Evolutionary conservation across 2,113 vertebrate species (phyloP).

Genomic region (Physeter macrocephalus): DNA sequence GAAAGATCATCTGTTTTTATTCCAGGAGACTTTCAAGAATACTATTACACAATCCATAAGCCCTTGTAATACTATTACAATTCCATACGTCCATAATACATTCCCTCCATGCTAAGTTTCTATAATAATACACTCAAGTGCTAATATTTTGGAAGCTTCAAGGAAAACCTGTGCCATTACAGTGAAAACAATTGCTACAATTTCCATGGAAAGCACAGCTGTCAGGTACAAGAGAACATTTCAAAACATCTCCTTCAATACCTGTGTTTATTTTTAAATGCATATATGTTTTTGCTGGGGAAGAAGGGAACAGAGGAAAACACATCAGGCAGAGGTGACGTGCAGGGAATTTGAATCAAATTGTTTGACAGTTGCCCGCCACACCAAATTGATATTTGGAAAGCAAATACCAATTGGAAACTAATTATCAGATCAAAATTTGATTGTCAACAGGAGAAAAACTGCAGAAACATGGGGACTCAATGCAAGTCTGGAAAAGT

Average conservation of each 20-base stretch:
- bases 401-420: not conserved
- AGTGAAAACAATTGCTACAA: not conserved
- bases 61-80: not conserved
- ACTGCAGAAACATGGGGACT: not conserved
- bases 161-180: not conserved
- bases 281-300: conserved; percentile 3
- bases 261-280: conserved; percentile 53
- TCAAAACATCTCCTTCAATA: not conserved
- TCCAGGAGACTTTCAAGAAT: not conserved
- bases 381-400: not conserved
- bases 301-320: not conserved
- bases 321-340: not conserved
- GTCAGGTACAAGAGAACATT: not conserved
- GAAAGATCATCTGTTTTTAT: conserved; percentile 31
- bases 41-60: not conserved
- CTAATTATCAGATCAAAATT: not conserved
- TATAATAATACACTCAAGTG: not conserved
- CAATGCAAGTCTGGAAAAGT: fast-evolving
- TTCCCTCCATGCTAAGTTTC: not conserved
- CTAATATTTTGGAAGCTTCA: not conserved
- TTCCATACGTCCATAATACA: not conserved
- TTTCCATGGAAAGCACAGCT: conserved; percentile 8
- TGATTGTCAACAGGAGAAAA: not conserved
- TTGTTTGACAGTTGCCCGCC: not conserved
- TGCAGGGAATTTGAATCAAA: not conserved